These are phyloP conservation scores for Heterotis niloticus DNA, from an alignment of 2,113 vertebrate species.

Conservation along the genomic window DNA sequence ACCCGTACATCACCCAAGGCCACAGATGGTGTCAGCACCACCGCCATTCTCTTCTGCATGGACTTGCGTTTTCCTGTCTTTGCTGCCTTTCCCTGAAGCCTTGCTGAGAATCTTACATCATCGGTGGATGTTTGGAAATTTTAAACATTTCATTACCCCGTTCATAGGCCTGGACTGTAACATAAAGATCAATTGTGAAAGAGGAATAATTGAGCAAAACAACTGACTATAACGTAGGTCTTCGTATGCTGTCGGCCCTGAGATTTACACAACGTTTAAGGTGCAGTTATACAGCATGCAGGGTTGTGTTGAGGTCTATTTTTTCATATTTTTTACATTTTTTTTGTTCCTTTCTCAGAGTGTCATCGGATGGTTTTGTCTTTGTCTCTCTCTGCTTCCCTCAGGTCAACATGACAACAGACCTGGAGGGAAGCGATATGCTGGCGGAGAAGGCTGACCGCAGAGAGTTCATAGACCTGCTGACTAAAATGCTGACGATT, in stretches of 20 bases:
- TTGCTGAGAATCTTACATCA: not conserved
- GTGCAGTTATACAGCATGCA: not conserved
- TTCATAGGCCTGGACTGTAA: no score
- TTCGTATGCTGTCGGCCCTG: no score
- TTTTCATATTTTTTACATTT: no score
- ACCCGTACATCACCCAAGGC: not conserved
- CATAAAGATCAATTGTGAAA: no score
- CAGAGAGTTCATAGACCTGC: constrained; percentile 92
- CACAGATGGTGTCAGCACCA: not conserved
- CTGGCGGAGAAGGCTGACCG: constrained; percentile 96
- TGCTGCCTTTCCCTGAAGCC: no score
- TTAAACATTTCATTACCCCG: no score
- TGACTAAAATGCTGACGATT: constrained; percentile 98
- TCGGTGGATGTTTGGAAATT: not conserved
- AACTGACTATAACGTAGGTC: no score
- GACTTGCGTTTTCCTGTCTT: not conserved
- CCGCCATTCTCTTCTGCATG: not conserved
- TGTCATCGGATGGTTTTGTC: not conserved
- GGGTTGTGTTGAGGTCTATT: not conserved
- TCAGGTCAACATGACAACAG: constrained; percentile 93
- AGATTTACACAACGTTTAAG: no score
- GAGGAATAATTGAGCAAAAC: no score
- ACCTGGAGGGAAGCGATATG: constrained; percentile 95
- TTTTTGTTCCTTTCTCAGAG: not conserved
- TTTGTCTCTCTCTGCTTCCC: not conserved